Evolutionary conservation across 1,140 invertebrate genomes (phyloP).

Genomic region (Frieseomelitta varia): DNA sequence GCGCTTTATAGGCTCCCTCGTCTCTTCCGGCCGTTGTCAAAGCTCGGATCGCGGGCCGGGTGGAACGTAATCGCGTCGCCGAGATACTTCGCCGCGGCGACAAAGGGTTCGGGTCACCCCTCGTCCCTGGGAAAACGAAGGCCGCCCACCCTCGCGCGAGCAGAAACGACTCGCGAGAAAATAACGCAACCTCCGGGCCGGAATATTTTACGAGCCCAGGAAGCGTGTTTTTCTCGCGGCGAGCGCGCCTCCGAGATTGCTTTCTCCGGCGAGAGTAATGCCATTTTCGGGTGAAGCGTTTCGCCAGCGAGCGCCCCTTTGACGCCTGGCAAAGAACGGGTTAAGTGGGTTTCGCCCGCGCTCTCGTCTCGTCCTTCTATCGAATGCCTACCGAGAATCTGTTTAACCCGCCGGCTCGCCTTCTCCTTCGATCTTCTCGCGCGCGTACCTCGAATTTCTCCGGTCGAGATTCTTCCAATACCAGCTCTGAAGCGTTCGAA

Average conservation of each 20-base stretch:
- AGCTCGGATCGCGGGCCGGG: conserved; percentile 49
- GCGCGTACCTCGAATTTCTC: no score
- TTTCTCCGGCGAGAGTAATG: conserved; percentile 71
- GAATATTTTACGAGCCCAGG: conserved; percentile 71
- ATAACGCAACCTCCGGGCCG: conserved; percentile 29
- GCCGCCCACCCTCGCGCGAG: no score
- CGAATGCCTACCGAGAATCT: no score
- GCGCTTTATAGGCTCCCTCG: conserved; percentile 66
- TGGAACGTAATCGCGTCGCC: conserved; percentile 70
- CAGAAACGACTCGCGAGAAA: conserved; percentile 24
- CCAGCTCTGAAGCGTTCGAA: no score
- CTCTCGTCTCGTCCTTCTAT: not conserved
- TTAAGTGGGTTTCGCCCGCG: conserved; percentile 59
- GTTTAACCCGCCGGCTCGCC: no score
- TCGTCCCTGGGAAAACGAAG: not conserved
- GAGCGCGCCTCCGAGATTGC: conserved; percentile 69
- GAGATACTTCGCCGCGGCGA: conserved; percentile 59
- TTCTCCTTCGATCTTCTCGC: no score
- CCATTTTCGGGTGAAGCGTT: conserved; percentile 64
- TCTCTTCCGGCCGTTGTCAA: conserved; percentile 72
- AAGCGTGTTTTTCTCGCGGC: conserved; percentile 39
- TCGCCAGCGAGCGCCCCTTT: conserved; percentile 51
- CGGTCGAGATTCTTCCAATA: no score
- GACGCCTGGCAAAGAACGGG: conserved; percentile 57
- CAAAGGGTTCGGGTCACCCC: conserved; percentile 67